Conservation (phyloP, 2,113 vertebrate species). For the Macquaria ambigua region DNA sequence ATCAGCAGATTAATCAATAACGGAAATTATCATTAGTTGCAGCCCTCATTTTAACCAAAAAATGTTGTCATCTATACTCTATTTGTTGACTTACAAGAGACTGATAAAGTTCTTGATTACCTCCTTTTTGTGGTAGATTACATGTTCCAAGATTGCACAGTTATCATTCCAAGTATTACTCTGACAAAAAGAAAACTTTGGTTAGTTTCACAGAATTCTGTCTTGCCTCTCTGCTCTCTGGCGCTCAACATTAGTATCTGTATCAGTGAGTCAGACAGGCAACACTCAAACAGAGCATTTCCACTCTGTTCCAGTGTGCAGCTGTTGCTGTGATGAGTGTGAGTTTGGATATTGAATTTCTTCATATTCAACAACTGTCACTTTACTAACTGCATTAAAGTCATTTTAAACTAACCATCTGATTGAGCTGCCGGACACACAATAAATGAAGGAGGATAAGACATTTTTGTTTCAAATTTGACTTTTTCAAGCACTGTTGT, state of each 20-base stretch:
- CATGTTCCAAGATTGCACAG: neutral
- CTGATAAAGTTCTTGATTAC: neutral
- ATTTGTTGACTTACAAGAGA: neutral
- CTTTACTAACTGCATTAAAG: neutral
- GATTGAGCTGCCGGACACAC: neutral
- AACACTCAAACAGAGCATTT: neutral
- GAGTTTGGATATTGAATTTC: conserved; percentile 16
- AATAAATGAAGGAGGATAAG: no score
- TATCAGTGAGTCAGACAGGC: conserved; percentile 13
- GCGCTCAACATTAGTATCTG: neutral
- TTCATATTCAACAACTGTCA: conserved; percentile 8
- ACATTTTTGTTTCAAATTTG: neutral
- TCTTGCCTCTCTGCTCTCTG: neutral
- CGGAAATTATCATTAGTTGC: no score
- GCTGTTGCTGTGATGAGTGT: conserved; percentile 5
- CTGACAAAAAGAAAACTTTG: neutral
- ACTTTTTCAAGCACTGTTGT: neutral
- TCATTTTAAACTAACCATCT: neutral
- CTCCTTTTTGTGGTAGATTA: neutral
- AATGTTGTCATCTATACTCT: neutral
- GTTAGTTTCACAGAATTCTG: neutral
- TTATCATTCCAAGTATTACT: neutral
- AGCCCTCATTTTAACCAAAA: neutral
- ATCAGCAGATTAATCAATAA: neutral
- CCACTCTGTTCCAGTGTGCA: conserved; percentile 20